Conservation (phyloP, 2,113 vertebrate genomes). For the Podilymbus podiceps region DNA sequence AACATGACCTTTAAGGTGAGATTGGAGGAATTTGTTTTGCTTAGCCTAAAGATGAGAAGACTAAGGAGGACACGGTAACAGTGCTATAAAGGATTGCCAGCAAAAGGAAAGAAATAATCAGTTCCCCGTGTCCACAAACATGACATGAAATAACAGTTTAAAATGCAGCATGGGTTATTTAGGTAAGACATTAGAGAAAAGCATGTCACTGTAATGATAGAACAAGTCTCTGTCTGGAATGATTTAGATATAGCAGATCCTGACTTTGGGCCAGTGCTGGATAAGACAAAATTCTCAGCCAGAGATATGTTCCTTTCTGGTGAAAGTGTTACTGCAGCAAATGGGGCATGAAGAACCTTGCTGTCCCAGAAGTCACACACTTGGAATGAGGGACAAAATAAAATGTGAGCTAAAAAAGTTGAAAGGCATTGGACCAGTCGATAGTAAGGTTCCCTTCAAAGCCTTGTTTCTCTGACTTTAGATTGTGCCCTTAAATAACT, state of each 20-base stretch:
- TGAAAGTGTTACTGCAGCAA: not conserved
- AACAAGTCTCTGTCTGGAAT: slow-evolving; percentile 18
- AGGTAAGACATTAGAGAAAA: slow-evolving; percentile 23
- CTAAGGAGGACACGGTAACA: not conserved
- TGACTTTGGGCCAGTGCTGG: slow-evolving; percentile 2
- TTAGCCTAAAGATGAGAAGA: not conserved
- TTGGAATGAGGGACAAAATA: slow-evolving; percentile 29
- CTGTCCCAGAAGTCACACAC: slow-evolving; percentile 33
- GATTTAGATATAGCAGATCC: not conserved
- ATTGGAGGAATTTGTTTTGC: slow-evolving; percentile 15
- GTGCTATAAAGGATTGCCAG: not conserved
- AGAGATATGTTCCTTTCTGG: slow-evolving; percentile 17
- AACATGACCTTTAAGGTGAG: slow-evolving; percentile 40
- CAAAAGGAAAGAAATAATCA: not conserved
- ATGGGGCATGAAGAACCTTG: slow-evolving; percentile 34
- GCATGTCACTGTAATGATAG: not conserved
- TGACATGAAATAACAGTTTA: not conserved
- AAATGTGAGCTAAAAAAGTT: slow-evolving; percentile 5
- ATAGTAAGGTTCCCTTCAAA: not conserved
- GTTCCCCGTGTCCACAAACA: not conserved
- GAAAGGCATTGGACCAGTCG: not conserved
- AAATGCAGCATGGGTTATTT: not conserved
- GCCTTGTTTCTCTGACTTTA: not conserved
- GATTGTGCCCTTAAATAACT: not conserved
- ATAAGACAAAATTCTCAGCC: slow-evolving; percentile 35